phyloP scores from a whole-genome alignment of 2,113 vertebrate genomes.

The Enhydra lutris region DNA sequence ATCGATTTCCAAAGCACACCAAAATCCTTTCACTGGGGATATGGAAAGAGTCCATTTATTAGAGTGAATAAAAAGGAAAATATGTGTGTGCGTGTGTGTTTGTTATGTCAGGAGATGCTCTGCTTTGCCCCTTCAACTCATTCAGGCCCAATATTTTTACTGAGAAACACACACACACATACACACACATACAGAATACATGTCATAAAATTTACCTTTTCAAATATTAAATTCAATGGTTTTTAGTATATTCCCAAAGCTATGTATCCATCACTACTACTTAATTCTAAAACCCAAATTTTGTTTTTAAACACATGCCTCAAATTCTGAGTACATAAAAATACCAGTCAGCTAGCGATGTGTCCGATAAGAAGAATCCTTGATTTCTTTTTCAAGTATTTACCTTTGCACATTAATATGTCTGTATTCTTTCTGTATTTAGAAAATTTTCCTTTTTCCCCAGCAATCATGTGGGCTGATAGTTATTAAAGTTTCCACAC shows the following conservation, averaged over 20 bases:
- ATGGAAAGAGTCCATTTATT: background rate
- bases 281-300: background rate
- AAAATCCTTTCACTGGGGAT: background rate
- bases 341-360: background rate
- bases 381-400: background rate
- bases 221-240: background rate
- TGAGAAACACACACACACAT: background rate
- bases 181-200: background rate
- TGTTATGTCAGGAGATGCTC: background rate
- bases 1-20: background rate
- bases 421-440: background rate
- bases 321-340: background rate
- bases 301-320: background rate
- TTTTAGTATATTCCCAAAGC: background rate
- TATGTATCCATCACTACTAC: background rate
- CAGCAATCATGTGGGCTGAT: background rate
- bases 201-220: background rate
- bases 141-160: background rate
- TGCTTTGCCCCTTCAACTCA: background rate
- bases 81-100: background rate
- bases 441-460: background rate
- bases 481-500: slow-evolving; percentile 57
- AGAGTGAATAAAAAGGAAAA: background rate
- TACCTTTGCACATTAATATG: background rate
- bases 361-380: background rate